A percentile compares a stretch with the other conserved stretches of the same genome.
Evolutionary conservation across 2,888 invertebrate species (phyloP).

Genomic region (Pristionchus fissidentatus): DNA sequence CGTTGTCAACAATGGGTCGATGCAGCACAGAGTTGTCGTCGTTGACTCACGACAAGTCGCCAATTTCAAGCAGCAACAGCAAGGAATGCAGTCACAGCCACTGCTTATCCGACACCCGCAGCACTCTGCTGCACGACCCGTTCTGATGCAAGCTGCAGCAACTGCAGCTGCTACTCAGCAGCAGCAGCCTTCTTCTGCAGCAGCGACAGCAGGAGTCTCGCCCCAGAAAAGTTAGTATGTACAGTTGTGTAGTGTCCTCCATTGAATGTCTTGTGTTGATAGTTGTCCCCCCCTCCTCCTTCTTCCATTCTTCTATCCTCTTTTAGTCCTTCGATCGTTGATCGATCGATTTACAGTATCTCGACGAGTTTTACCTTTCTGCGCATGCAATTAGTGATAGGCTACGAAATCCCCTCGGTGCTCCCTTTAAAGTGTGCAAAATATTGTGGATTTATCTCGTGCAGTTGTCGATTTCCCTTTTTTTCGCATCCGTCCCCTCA

Average conservation of each 20-base stretch:
- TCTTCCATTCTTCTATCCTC: no score
- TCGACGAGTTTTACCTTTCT: background rate
- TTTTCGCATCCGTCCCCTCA: no score
- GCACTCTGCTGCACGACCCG: slow-evolving; percentile 1
- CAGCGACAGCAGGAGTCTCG: background rate
- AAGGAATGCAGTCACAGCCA: background rate
- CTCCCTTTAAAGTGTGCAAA: slow-evolving; percentile 19
- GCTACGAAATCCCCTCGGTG: background rate
- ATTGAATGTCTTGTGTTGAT: no score
- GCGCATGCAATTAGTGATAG: background rate
- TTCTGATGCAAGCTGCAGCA: background rate
- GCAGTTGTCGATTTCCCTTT: background rate
- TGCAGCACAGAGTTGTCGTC: slow-evolving; percentile 18
- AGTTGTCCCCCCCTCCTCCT: no score
- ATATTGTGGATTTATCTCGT: background rate
- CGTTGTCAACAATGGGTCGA: slow-evolving; percentile 26
- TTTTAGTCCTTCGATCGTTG: no score
- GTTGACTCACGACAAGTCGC: slow-evolving; percentile 10
- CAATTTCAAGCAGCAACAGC: slow-evolving; percentile 6
- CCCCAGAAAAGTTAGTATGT: slow-evolving; percentile 32
- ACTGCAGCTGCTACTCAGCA: background rate
- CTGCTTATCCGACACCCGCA: background rate
- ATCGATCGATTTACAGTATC: no score
- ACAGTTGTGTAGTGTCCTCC: no score
- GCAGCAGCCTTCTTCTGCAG: background rate